Base-by-base conservation (phyloP, 1,140 invertebrate genomes). In the Drosophila sulfurigaster region DNA sequence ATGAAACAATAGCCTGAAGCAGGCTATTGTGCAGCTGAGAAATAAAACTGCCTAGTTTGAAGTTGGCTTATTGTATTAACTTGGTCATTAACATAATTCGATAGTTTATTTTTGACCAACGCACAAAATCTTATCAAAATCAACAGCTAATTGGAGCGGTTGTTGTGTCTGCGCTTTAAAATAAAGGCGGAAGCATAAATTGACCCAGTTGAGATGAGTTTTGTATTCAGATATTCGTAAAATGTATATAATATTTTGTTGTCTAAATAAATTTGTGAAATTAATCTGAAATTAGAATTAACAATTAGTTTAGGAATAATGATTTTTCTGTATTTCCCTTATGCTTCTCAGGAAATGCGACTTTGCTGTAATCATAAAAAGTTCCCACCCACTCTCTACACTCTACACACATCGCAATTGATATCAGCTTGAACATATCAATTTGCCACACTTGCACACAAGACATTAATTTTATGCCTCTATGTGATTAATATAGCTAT, bases 401-500 rank as follows among this genome's bases (percentile, higher is more conserved):
- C 16, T 25, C 62, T 10, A 25, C 15, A 46, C 28, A 48, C 7
- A 63, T n/a, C 41, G 65, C 82, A 87, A 87, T 89, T 88, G 85
- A 88, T 88, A 87, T 78, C 35, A 51, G 35, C 30, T 41, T 64
- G 73, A 63, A 89, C 75, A 88, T 88, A 81, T 88, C 85, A 88
- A 88, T 89, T 89, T 83, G 63, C 70, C 71, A 83, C 81, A 89
- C 83, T 71, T 71, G 78, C 75, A 81, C 59, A 62, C 32, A 75
- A 48, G 59, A 81, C 83, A 88, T 88, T 89, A 85, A 88, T 88
- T 89, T 85, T 85, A 79, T 83, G 85, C 75, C 85, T 79, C 62
- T 89, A 79, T 85, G 81, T 89, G 81, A 86, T 87, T 86, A 76
- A 89, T 78, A 74, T 46, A 32, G 28, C 45, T 25, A 51, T 43